Evolutionary conservation across 2,113 vertebrate genomes (phyloP).

Genomic region (Petromus typicus): DNA sequence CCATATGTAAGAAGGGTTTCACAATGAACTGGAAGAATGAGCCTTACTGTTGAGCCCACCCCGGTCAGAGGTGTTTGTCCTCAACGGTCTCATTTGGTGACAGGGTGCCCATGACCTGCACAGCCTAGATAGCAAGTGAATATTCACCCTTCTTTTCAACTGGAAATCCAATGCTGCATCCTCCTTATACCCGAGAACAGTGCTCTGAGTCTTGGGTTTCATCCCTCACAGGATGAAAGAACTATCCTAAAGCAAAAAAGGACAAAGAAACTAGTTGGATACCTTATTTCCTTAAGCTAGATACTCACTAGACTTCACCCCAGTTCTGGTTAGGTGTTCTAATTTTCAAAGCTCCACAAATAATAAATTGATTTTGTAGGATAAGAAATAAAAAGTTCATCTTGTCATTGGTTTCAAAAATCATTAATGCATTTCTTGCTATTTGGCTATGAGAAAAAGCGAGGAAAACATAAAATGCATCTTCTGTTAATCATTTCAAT

Average conservation of each 20-base stretch:
- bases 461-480: not conserved
- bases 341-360: conserved; percentile 10
- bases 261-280: not conserved
- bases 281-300: not conserved
- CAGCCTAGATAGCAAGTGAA: not conserved
- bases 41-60: not conserved
- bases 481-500: not conserved
- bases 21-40: not conserved
- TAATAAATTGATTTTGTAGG: not conserved
- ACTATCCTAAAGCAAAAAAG: not conserved
- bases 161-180: not conserved
- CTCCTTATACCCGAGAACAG: not conserved
- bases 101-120: not conserved
- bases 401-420: not conserved
- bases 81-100: not conserved
- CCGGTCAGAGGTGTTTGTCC: not conserved
- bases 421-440: not conserved
- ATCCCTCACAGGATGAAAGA: not conserved
- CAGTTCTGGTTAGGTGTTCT: not conserved
- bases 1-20: not conserved
- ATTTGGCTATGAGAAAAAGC: not conserved
- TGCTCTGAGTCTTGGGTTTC: not conserved
- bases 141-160: not conserved
- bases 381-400: not conserved
- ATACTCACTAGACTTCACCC: not conserved